Evolutionary conservation across 2,888 invertebrate species (phyloP).

Genomic region (Sceliomorpha sp.): DNA sequence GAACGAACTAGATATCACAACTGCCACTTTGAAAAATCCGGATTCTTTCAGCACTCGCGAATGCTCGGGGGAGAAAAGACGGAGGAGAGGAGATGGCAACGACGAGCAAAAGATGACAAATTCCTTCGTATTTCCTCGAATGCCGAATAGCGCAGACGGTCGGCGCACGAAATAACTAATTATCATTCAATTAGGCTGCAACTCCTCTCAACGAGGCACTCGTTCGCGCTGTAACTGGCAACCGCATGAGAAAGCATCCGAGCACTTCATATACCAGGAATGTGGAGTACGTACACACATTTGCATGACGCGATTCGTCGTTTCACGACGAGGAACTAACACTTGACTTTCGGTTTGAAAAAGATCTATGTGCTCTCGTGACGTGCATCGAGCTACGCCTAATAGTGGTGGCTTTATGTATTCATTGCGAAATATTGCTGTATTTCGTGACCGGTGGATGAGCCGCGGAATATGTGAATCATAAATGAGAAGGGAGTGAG

Average conservation of each 20-base stretch:
- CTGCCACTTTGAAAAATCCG: neutral
- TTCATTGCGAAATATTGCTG: constrained; percentile 47
- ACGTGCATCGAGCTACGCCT: constrained; percentile 70
- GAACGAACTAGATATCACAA: too few species aligned
- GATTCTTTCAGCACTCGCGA: too few species aligned
- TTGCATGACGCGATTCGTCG: constrained; percentile 43
- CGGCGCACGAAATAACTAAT: constrained; percentile 50
- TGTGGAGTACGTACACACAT: constrained; percentile 41
- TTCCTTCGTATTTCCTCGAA: constrained; percentile 15
- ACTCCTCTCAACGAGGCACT: constrained; percentile 60
- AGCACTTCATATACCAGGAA: constrained; percentile 43
- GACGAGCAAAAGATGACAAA: constrained; percentile 12
- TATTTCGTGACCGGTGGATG: constrained; percentile 12
- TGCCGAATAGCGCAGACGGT: constrained; percentile 22
- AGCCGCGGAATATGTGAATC: neutral
- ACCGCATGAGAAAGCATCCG: constrained; percentile 68
- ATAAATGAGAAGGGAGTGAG: neutral
- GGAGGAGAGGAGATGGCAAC: too few species aligned
- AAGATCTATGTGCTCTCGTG: constrained; percentile 49
- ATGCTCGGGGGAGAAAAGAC: too few species aligned
- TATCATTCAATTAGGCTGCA: constrained; percentile 67
- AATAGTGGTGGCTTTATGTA: constrained; percentile 75
- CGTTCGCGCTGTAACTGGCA: constrained; percentile 69
- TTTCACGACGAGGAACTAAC: constrained; percentile 45
- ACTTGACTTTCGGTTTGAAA: constrained; percentile 48